Conservation (phyloP, 1,140 invertebrate species). For the Atta cephalotes region DNA sequence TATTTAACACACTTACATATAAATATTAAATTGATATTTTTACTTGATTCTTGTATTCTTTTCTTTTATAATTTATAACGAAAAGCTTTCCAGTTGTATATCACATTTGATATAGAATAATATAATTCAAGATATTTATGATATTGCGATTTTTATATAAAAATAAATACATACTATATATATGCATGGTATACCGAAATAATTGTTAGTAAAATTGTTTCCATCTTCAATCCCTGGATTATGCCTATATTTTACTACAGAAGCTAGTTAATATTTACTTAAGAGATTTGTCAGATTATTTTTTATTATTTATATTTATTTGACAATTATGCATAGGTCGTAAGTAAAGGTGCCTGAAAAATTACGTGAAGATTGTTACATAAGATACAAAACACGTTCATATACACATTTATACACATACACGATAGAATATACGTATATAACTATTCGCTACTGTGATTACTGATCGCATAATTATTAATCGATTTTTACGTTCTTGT, state of each 20-base stretch:
- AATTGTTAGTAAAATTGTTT: conserved; percentile 15
- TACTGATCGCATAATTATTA: conserved; percentile 76
- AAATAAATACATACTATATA: neutral
- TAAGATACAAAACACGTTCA: neutral
- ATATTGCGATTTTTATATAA: neutral
- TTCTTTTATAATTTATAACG: conserved; percentile 5
- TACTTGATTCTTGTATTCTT: neutral
- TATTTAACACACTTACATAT: neutral
- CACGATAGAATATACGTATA: conserved; percentile 56
- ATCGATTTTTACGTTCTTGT: conserved; percentile 68
- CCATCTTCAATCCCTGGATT: conserved; percentile 27
- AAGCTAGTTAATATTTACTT: conserved; percentile 53
- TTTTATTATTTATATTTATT: conserved; percentile 81
- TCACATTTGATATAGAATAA: neutral
- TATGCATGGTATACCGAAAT: neutral
- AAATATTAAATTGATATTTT: conserved; percentile 23
- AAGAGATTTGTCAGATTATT: conserved; percentile 58
- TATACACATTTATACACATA: conserved; percentile 23
- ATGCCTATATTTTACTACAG: conserved; percentile 61
- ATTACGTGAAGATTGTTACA: conserved; percentile 75
- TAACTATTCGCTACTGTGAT: conserved; percentile 77
- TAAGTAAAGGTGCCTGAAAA: conserved; percentile 80
- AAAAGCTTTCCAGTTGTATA: neutral
- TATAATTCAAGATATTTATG: conserved; percentile 11
- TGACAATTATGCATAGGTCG: conserved; percentile 72